Evolutionary conservation across 1,140 invertebrate genomes (phyloP).

Genomic region (Ruditapes philippinarum): DNA sequence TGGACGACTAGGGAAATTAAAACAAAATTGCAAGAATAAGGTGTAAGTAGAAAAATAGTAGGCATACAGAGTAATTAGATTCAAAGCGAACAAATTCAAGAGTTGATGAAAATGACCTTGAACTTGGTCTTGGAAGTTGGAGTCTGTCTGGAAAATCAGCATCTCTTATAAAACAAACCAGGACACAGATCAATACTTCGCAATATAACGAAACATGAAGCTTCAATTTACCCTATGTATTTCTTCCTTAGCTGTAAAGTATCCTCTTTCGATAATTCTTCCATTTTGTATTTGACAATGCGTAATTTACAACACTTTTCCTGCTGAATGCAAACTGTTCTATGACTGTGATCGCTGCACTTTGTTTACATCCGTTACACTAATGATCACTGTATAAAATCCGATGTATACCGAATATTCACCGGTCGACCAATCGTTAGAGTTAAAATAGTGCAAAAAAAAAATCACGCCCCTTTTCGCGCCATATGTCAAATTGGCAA

Average conservation of each 20-base stretch:
- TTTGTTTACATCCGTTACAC: constrained; percentile 50
- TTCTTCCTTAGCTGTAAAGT: constrained; percentile 51
- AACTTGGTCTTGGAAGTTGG: too few species aligned
- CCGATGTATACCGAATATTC: background rate
- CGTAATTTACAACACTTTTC: too few species aligned
- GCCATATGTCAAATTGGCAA: constrained; percentile 15
- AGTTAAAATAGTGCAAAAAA: background rate
- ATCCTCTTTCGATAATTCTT: constrained; percentile 45
- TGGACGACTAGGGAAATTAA: too few species aligned
- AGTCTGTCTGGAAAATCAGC: background rate
- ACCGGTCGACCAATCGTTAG: background rate
- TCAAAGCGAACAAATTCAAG: too few species aligned
- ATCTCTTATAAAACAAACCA: background rate
- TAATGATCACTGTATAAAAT: background rate
- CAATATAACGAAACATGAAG: background rate
- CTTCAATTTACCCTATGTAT: constrained; percentile 37
- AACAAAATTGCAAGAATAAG: too few species aligned
- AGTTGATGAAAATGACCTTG: background rate
- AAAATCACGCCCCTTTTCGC: constrained; percentile 19
- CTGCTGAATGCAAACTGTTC: too few species aligned
- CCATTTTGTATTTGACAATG: constrained; percentile 26
- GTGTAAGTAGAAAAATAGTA: too few species aligned
- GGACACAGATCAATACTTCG: too few species aligned
- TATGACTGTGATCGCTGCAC: background rate
- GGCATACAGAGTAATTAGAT: too few species aligned